Conservation (phyloP, 2,113 vertebrate genomes). For the human region DNA sequence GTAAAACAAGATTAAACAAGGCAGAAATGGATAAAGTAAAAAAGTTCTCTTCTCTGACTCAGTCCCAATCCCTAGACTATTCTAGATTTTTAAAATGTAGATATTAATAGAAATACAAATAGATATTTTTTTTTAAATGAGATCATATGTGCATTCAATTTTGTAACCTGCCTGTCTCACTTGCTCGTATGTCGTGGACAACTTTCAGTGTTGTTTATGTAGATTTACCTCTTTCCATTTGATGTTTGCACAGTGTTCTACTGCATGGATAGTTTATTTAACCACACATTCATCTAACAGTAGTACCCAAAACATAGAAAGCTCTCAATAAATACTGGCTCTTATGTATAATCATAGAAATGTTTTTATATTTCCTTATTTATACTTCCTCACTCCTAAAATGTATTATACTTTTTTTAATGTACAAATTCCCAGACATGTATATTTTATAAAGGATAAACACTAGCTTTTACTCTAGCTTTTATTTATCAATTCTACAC, state of each 20-base stretch:
- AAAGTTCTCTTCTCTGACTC: background rate
- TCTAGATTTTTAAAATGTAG: slow-evolving; percentile 18
- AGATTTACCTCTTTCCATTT: background rate
- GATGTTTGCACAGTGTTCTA: background rate
- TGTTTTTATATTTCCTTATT: background rate
- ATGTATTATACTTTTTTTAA: background rate
- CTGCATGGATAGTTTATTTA: slow-evolving; percentile 16
- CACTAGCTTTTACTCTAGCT: background rate
- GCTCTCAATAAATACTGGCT: background rate
- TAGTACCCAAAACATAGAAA: background rate
- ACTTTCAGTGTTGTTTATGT: background rate
- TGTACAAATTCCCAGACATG: background rate
- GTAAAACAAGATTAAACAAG: background rate
- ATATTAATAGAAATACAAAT: background rate
- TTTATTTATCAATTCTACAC: background rate
- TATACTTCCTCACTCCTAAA: background rate
- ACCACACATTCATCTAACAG: background rate
- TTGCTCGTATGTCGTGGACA: background rate
- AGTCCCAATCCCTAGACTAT: background rate
- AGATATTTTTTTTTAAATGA: background rate
- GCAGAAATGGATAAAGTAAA: background rate
- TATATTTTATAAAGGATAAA: background rate
- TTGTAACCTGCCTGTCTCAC: background rate
- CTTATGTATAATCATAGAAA: background rate
- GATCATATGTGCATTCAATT: background rate